Conservation (phyloP, 2,113 vertebrate genomes). For the Myodes glareolus region DNA sequence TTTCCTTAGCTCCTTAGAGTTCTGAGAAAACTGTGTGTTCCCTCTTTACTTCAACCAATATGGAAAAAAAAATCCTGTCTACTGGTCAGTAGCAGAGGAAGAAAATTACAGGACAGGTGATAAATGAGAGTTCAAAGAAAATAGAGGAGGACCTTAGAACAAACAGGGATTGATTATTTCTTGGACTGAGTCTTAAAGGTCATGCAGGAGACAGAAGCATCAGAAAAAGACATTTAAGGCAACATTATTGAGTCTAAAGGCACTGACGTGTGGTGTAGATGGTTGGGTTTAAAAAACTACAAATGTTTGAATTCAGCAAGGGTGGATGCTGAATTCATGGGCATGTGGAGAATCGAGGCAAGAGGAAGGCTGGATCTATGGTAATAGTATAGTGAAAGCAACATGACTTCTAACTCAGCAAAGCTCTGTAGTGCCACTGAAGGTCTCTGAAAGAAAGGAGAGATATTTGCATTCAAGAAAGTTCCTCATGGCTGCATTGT, state of each 20-base stretch:
- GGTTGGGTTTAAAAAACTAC: background rate
- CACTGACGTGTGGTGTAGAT: background rate
- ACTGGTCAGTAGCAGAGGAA: background rate
- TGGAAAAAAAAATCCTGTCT: background rate
- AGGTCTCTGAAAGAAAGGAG: slow-evolving; percentile 15
- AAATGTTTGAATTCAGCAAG: background rate
- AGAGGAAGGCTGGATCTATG: background rate
- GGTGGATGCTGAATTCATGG: background rate
- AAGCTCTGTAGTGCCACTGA: background rate
- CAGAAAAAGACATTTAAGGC: background rate
- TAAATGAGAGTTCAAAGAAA: background rate
- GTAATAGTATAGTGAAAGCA: background rate
- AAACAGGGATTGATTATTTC: slow-evolving; percentile 10
- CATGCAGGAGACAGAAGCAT: background rate
- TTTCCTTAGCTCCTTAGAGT: background rate
- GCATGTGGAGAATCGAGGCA: background rate
- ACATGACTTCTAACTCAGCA: background rate
- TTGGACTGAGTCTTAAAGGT: slow-evolving; percentile 33
- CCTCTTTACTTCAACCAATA: slow-evolving; percentile 21
- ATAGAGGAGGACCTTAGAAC: background rate
- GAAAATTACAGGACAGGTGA: background rate
- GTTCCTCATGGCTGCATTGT: background rate
- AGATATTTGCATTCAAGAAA: background rate
- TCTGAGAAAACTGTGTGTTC: background rate
- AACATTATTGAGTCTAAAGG: background rate